Evolutionary conservation across 1,140 invertebrate genomes (phyloP), one percentile per base, ranked within the genome.

Genomic region (Scaptomyza graminum): DNA sequence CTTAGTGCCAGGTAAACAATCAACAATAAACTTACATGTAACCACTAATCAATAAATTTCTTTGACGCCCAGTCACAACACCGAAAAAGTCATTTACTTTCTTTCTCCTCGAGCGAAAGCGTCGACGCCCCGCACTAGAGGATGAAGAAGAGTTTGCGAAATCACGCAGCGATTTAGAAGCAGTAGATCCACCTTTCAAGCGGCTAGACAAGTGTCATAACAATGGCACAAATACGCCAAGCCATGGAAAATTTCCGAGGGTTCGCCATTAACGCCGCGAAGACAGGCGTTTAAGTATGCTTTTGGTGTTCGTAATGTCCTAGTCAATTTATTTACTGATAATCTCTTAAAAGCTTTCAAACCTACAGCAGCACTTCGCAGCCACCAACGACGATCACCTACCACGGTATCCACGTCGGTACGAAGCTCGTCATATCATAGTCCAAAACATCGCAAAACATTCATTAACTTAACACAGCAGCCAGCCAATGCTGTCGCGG

Each of bases 21-120:
- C n/a, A n/a, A n/a, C 1, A 46, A 25, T 37, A 4, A 13, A 9
- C 1, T 12, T 6, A 5, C n/a, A n/a, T n/a, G n/a, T 41, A 34
- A 16, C 1, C 15, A 31, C 12, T 52, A 43, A 44, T 15, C 51
- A 34, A 16, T 34, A 34, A 9, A 9, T 8, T 8, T 2, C 0
- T 41, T 28, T 7, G 5, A 22, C 1, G 13, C n/a, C 1, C 37
- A 99, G 98, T 90, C 99, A 99, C 92, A 99, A 99, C 92, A 99
- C 98, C 49, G 99, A 99, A 93, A 99, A 99, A 93, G 99, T 99
- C 39, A 99, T 98, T 79, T 99, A 99, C 93, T 99, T 99, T 93
- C 94, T 99, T n/a, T 41, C 93, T 99, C 22, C 93, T 99, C 92
- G 99, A 99, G 92, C 94, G 99, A 67, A 99, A 99, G 93, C 93